Evolutionary conservation across 2,797 vertebrate species (phyloP), one percentile per base, ranked within the genome.

Genomic region (Cyclura pinguis): DNA sequence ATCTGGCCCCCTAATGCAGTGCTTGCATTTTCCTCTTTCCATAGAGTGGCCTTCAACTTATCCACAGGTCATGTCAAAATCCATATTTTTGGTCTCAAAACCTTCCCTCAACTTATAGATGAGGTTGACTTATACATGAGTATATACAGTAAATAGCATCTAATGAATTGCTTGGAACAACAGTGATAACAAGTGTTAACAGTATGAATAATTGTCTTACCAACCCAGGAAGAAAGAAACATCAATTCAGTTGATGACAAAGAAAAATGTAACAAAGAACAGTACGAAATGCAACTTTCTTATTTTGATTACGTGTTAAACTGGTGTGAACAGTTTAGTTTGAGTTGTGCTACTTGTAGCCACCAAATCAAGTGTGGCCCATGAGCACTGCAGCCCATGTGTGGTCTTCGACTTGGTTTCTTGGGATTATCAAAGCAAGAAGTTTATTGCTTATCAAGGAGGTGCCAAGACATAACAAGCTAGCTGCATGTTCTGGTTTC

Each of bases 161-260:
- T 85, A 62, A 67, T 38, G 14, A 9, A 50, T 14, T 22, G 6
- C 20, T 89, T 67, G 38, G 35, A 78, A 29, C 3, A 35, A 47
- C 57, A 72, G 27, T 8, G 20, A 1, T 1, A 47, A 52, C 20
- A 0, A 86, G 50, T 88, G 77, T 87, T 59, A 84, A 83, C 52
- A 27, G 38, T 80, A 22, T 42, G 29, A 80, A 77, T 57, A 1
- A 85, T 42, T 18, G 24, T 24, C 62, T 47, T 77, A 84, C 32
- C 13, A 74, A 47, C 8, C 27, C 20, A 80, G 18, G 38, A 62
- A 55, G 55, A 4, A 80, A 73, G 35, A 6, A 64, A 69, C 38
- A 82, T 50, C 4, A 78, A 20, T 59, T 85, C 82, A 77, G 47
- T 57, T 88, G n/a, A 81, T 9, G 59, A 90, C 14, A 73, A 55